Base-by-base conservation (phyloP, 2,888 invertebrate species). In the Drosophila greeni region DNA sequence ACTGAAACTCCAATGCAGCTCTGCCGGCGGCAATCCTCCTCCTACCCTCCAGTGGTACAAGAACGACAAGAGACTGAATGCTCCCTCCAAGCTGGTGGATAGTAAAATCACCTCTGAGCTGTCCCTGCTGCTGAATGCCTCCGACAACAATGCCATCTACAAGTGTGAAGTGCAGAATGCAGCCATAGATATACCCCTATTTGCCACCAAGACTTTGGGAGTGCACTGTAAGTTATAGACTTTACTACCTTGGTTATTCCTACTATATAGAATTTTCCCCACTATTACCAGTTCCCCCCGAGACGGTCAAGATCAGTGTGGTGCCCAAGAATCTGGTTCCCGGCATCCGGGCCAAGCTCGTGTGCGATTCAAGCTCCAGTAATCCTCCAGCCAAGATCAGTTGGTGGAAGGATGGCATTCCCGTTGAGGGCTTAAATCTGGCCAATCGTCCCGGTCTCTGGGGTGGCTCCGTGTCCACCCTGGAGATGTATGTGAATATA, bases 401-500 rank as follows among this genome's bases (percentile, higher is more conserved):
- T 9, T 87, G 87, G 87, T 87, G 87, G 87, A 88, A 87, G 59
- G 87, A 87, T 53, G 87, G 87, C 24, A 87, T 87, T 34, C 88
- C 87, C 0, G 87, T 87, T 1, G 87, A 87, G 53, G 87, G 88
- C 16, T 74, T 86, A 0, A 87, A 87, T 62, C 66, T 86, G 49
- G 85, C 88, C n/a, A 86, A 86, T 18, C 76, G 86, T 9, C 86
- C 87, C 0, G 87, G 87, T 0, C 78, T 87, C 5, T 87, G 87
- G 87, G 87, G 88, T 23, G 87, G 87, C 5, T 82, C 87, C 1
- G 87, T 87, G 2, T 87, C 87, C 5, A 86, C 87, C 0, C 71
- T 88, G 29, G 87, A 88, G 56, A 82, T 87, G 69, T 74, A 78
- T 49, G 84, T 87, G 2, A 87, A 87, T 45, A 87, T 87, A 11